These are phyloP conservation scores for Kuschelorhynchus macadamiae DNA, from an alignment of 2,888 invertebrate species.

Conservation along the genomic window DNA sequence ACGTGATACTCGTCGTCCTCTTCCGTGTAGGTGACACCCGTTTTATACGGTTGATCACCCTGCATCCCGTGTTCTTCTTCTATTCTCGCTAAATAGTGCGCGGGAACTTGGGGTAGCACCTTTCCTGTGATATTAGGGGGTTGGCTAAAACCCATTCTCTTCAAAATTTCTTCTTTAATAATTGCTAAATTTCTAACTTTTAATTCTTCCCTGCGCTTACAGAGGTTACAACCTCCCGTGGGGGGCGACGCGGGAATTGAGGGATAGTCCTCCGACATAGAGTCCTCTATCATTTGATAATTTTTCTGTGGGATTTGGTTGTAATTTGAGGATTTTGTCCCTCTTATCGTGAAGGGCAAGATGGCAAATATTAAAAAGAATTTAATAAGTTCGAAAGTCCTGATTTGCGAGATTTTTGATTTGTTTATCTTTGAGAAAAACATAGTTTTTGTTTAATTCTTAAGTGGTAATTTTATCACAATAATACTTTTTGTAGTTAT, in stretches of 20 bases:
- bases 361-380: conserved; percentile 32
- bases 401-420: conserved; percentile 3
- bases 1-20: conserved; percentile 79
- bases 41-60: conserved; percentile 67
- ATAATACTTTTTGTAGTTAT: conserved; percentile 7
- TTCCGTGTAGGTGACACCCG: conserved; percentile 71
- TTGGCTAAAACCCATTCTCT: conserved; percentile 72
- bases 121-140: conserved; percentile 75
- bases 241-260: conserved; percentile 47
- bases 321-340: conserved; percentile 29
- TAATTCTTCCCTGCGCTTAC: conserved; percentile 73
- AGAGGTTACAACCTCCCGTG: conserved; percentile 69
- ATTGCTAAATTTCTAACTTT: conserved; percentile 72
- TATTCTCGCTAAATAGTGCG: conserved; percentile 64
- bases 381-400: conserved; percentile 26
- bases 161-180: conserved; percentile 75
- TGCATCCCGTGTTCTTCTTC: conserved; percentile 67
- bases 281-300: conserved; percentile 28
- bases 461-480: conserved; percentile 10
- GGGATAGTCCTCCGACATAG: conserved; percentile 43
- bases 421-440: conserved; percentile 7
- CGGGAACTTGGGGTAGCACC: conserved; percentile 72
- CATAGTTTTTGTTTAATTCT: conserved; percentile 22
- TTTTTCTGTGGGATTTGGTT: conserved; percentile 52
- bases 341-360: conserved; percentile 38